phyloP scores from a whole-genome alignment of 2,888 invertebrate genomes.

The Caenorhabditis sinica region DNA sequence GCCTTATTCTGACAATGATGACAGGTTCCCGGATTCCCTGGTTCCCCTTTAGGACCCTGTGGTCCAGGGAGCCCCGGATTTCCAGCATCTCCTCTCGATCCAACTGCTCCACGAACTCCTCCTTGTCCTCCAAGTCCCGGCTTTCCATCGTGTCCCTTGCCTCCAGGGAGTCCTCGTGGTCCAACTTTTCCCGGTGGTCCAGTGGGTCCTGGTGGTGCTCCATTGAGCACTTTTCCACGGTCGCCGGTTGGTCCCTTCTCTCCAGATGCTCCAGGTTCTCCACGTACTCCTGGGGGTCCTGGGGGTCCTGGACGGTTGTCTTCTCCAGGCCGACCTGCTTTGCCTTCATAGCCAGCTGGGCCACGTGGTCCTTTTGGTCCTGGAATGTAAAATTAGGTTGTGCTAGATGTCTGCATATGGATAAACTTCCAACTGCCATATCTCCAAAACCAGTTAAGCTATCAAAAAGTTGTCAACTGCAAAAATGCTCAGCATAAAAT shows the following conservation, averaged over 20 bases:
- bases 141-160: conserved; percentile 77
- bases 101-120: conserved; percentile 78
- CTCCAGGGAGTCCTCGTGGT: conserved; percentile 76
- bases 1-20: conserved; percentile 67
- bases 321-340: conserved; percentile 75
- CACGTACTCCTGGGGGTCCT: conserved; percentile 80
- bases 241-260: conserved; percentile 77
- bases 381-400: too few relatives aligned
- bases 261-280: conserved; percentile 77
- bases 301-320: conserved; percentile 82
- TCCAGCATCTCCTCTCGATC: conserved; percentile 77
- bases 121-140: conserved; percentile 73
- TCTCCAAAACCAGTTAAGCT: too few relatives aligned
- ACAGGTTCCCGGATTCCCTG: conserved; percentile 74
- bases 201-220: conserved; percentile 78
- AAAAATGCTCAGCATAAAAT: too few relatives aligned
- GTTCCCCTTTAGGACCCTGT: conserved; percentile 76
- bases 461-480: too few relatives aligned
- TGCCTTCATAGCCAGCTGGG: conserved; percentile 69
- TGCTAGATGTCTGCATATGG: too few relatives aligned
- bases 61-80: conserved; percentile 80
- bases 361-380: conserved; percentile 80
- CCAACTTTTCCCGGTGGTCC: conserved; percentile 78
- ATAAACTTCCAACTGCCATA: too few relatives aligned
- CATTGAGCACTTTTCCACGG: conserved; percentile 76